These are phyloP conservation scores for Drosophila navojoa DNA, from an alignment of 1,140 invertebrate species.

Conservation along the genomic window DNA sequence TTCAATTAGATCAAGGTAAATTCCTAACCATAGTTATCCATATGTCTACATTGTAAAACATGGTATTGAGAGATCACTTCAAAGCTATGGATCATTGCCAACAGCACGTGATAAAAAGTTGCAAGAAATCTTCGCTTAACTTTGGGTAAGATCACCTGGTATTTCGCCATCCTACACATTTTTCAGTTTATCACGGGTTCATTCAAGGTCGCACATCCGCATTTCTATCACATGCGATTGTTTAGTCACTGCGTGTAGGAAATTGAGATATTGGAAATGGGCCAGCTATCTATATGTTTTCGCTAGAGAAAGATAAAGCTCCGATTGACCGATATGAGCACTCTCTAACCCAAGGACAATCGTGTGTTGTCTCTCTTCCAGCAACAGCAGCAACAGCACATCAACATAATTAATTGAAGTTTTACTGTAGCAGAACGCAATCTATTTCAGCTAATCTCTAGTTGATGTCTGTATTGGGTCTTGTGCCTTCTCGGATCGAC, in stretches of 20 bases:
- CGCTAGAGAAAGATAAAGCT: not conserved
- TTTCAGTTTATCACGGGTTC: conserved; percentile 1
- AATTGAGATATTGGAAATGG: conserved; percentile 30
- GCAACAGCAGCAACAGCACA: not conserved
- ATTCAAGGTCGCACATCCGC: conserved; percentile 15
- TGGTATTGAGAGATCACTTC: too few relatives aligned
- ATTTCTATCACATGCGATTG: conserved; percentile 29
- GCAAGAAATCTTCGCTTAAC: too few relatives aligned
- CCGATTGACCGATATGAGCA: conserved; percentile 52
- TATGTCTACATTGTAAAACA: too few relatives aligned
- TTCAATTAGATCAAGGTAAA: too few relatives aligned
- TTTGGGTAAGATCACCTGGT: not conserved
- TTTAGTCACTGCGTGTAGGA: conserved; percentile 28
- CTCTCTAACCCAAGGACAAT: conserved; percentile 47
- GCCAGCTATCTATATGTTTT: conserved; percentile 11
- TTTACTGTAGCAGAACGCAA: conserved; percentile 24
- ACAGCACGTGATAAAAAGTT: too few relatives aligned
- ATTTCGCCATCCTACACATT: conserved; percentile 21
- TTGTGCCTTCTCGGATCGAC: conserved; percentile 16
- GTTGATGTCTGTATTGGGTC: not conserved
- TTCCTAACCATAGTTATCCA: too few relatives aligned
- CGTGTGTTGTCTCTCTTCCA: not conserved
- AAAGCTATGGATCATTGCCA: too few relatives aligned
- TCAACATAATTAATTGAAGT: conserved; percentile 41
- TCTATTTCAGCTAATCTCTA: conserved; percentile 46